phyloP scores from a whole-genome alignment of 64 coral and sea anemone genomes.

The Actinia equina region DNA sequence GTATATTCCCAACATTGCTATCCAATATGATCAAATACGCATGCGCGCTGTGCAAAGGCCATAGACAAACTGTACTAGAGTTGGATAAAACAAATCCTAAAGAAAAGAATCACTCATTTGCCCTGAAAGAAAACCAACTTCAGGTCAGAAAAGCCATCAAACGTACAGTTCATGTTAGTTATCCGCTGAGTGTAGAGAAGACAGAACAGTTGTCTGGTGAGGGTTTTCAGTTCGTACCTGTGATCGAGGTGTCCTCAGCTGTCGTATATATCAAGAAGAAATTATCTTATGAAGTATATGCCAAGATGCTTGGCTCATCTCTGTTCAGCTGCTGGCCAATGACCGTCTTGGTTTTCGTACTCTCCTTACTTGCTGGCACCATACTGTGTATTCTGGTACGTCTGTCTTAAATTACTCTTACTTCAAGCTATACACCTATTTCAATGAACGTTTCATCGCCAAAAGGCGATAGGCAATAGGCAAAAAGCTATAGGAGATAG shows the following conservation, averaged over 20 bases:
- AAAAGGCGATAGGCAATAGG: no score
- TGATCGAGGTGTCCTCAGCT: background rate
- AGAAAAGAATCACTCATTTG: background rate
- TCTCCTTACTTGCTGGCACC: background rate
- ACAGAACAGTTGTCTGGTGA: background rate
- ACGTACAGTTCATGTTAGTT: background rate
- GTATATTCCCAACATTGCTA: conserved; percentile 6
- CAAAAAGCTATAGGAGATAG: no score
- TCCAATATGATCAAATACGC: background rate
- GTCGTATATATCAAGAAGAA: conserved; percentile 8
- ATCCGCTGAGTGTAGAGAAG: background rate
- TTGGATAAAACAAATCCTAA: background rate
- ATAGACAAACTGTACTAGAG: background rate
- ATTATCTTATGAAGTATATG: conserved; percentile 6
- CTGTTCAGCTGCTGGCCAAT: conserved; percentile 18
- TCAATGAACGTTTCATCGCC: no score
- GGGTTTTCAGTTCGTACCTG: conserved; percentile 4
- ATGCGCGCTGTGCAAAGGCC: background rate
- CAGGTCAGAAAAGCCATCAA: conserved; percentile 14
- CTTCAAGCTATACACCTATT: no score
- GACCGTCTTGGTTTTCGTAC: background rate
- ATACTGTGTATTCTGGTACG: conserved; percentile 2
- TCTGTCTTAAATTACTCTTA: no score
- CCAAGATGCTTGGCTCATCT: conserved; percentile 11
- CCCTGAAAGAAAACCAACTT: background rate